Evolutionary conservation across 2,888 invertebrate genomes (phyloP).

Genomic region (Epicampocera succincta): DNA sequence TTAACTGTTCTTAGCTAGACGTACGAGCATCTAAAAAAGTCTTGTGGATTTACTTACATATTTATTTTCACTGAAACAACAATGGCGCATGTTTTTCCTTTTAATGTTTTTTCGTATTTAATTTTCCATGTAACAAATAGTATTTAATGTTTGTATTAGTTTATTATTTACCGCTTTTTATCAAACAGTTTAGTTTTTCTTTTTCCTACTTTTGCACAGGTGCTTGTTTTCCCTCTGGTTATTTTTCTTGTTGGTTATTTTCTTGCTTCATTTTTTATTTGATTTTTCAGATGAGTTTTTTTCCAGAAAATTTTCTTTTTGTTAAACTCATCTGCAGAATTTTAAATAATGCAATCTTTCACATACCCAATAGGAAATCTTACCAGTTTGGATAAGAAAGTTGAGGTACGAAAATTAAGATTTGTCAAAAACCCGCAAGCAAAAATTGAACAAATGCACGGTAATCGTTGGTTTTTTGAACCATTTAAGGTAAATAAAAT

Average conservation of each 20-base stretch:
- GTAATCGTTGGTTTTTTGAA: no score
- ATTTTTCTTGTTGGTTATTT: slow-evolving; percentile 16
- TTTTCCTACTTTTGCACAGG: slow-evolving; percentile 50
- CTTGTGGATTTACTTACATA: slow-evolving; percentile 14
- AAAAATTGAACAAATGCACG: no score
- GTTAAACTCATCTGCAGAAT: slow-evolving; percentile 24
- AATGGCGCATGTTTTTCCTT: slow-evolving; percentile 10
- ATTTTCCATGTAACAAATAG: slow-evolving; percentile 54
- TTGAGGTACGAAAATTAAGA: no score
- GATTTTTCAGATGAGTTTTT: slow-evolving; percentile 14
- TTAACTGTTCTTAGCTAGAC: slow-evolving; percentile 1
- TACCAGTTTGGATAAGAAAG: no score
- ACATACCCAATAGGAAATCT: slow-evolving; percentile 30
- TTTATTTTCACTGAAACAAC: slow-evolving; percentile 52
- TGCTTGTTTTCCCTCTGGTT: slow-evolving; percentile 64
- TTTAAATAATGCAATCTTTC: slow-evolving; percentile 10
- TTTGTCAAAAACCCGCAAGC: no score
- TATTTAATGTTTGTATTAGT: slow-evolving; percentile 38
- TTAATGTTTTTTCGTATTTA: slow-evolving; percentile 26
- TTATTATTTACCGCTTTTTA: slow-evolving; percentile 40
- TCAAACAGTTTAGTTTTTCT: slow-evolving; percentile 24
- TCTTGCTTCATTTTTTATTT: slow-evolving; percentile 35
- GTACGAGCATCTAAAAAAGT: no score
- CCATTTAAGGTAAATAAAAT: no score
- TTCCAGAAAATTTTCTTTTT: slow-evolving; percentile 17